Evolutionary conservation across 2,797 vertebrate species (phyloP), one percentile per base, ranked within the genome.

Genomic region (Ataeniobius toweri): DNA sequence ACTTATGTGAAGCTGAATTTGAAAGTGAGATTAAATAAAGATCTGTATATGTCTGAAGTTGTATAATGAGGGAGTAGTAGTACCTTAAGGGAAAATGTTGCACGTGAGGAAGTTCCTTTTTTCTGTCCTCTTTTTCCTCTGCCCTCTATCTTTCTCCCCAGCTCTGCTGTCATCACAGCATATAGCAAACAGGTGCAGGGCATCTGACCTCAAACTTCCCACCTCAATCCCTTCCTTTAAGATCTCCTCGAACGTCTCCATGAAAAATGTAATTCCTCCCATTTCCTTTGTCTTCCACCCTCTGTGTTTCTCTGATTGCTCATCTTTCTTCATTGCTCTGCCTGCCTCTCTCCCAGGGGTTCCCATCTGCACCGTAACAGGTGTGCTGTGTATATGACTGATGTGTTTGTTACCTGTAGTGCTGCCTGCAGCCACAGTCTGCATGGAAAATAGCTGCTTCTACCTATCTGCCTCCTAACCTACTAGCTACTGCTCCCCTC

Each of bases 361-460:
- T 75, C 81, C 94, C 94, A 94, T 95, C 94, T 94, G 94, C 90
- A 91, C 89, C 74, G 91, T 92, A 94, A 93, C 93, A 93, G 91
- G 93, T 93, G 92, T 71, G 80, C 89, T 79, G 89, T 81, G 84
- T 80, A 61, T 83, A 87, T 93, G 91, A 93, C 87, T 80, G 87
- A 90, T 89, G 88, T 84, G 85, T 89, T 93, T 85, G 90, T 93
- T 93, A 94, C 94, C 94, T 94, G 90, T 89, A 92, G 94, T 89
- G 69, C 78, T 77, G 89, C 93, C 93, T 80, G 88, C 83, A 92
- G 93, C 89, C 89, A 85, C 80, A 50, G 67, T 53, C 84, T 78
- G 90, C 85, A 3, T 55, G 31, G 85, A 88, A 88, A 87, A 72
- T 75, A 77, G 68, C 82, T 79, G 63, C 85, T 79, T 84, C 76